A percentile compares a stretch with the other conserved stretches of the same genome.
These are phyloP conservation scores for Pseudorectes ferrugineus DNA, from an alignment of 2,113 vertebrate genomes.

Conservation along the genomic window DNA sequence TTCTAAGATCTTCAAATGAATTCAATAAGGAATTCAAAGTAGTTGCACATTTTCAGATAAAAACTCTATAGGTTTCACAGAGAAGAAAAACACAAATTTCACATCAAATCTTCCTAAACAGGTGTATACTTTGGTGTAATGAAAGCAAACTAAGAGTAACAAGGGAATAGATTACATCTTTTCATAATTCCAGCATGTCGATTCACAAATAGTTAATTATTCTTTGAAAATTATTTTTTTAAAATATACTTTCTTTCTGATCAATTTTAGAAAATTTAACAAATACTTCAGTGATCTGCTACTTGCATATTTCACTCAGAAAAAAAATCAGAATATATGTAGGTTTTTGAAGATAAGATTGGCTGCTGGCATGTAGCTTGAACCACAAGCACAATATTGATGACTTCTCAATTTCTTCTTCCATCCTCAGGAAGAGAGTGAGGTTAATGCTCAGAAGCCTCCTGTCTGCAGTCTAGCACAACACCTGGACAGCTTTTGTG, in stretches of 20 bases:
- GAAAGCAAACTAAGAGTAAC: background rate
- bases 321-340: background rate
- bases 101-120: background rate
- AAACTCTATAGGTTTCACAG: background rate
- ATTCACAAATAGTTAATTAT: background rate
- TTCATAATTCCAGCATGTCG: background rate
- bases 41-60: background rate
- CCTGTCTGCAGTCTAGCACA: background rate
- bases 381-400: background rate
- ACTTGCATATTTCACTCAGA: background rate
- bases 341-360: background rate
- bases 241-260: background rate
- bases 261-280: background rate
- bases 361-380: background rate
- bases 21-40: background rate
- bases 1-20: background rate
- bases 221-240: background rate
- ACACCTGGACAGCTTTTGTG: background rate
- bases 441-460: background rate
- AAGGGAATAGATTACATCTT: background rate
- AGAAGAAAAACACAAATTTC: background rate
- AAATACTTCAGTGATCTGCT: background rate
- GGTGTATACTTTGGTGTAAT: background rate
- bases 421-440: background rate
- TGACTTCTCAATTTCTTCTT: background rate